phyloP scores from a whole-genome alignment of 2,888 invertebrate species.

The Ophion obscuratus region DNA sequence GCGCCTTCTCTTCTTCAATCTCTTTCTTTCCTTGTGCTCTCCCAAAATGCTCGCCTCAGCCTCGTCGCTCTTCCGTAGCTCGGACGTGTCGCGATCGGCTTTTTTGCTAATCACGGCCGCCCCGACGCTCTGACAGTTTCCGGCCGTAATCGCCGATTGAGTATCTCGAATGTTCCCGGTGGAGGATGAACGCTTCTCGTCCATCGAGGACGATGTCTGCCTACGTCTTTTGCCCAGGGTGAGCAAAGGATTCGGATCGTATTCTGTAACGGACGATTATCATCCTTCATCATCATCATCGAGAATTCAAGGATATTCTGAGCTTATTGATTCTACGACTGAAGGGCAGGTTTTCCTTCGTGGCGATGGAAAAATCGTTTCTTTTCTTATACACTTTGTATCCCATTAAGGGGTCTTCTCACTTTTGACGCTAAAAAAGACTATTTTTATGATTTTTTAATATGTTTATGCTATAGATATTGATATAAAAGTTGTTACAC shows the following conservation, averaged over 20 bases:
- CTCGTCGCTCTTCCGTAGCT: slow-evolving; percentile 73
- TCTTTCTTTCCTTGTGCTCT: slow-evolving; percentile 87
- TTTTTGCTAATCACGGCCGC: slow-evolving; percentile 62
- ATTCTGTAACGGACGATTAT: slow-evolving; percentile 87
- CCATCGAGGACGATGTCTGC: slow-evolving; percentile 88
- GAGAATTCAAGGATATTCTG: neutral
- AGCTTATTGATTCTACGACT: too few relatives aligned
- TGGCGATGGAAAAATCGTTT: too few relatives aligned
- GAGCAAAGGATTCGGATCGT: slow-evolving; percentile 92
- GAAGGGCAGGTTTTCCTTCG: too few relatives aligned
- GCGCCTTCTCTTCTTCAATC: slow-evolving; percentile 89
- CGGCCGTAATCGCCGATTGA: slow-evolving; percentile 65
- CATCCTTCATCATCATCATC: neutral
- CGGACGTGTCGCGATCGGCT: slow-evolving; percentile 57
- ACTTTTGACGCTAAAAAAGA: too few relatives aligned
- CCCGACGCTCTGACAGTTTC: slow-evolving; percentile 67
- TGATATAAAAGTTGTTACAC: too few relatives aligned
- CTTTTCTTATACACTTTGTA: too few relatives aligned
- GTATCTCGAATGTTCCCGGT: slow-evolving; percentile 53
- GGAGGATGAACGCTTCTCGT: slow-evolving; percentile 84
- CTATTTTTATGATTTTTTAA: too few relatives aligned
- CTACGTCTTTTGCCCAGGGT: slow-evolving; percentile 91
- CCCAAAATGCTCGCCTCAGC: slow-evolving; percentile 83
- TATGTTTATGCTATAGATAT: too few relatives aligned
- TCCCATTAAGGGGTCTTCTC: too few relatives aligned